Base-by-base conservation (phyloP, 53 echinoderm and acorn worm species). In the Antedon mediterranea region DNA sequence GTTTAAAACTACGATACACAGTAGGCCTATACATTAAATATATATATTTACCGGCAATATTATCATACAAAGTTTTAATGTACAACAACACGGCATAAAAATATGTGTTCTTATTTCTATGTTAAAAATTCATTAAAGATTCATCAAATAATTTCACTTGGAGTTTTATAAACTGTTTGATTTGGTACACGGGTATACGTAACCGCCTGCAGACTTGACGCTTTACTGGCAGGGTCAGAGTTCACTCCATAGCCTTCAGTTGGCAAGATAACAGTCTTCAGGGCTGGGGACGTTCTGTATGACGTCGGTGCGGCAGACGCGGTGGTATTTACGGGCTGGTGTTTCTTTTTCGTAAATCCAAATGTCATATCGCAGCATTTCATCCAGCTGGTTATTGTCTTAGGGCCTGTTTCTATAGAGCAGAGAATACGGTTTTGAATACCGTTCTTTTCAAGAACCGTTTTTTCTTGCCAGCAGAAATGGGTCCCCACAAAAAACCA, bases 381-480 rank as follows among this genome's bases (percentile, higher is more conserved):
- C 76, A 92, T 89, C 97, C 97, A 97, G 28, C 92, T 92, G 81
- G 90, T 89, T 43, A 97, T 89, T 20, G 97, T 97, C 77, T 97
- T n/a, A n/a, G n/a, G n/a, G n/a, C n/a, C n/a, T n/a, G n/a, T n/a
- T n/a, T n/a, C n/a, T n/a, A n/a, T n/a, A n/a, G n/a, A n/a, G n/a
- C n/a, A n/a, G n/a, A n/a, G n/a, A n/a, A n/a, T n/a, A n/a, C n/a
- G n/a, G n/a, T n/a, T n/a, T n/a, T n/a, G n/a, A n/a, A n/a, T n/a
- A n/a, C n/a, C n/a, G n/a, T n/a, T n/a, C n/a, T n/a, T n/a, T n/a
- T n/a, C n/a, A n/a, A n/a, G n/a, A n/a, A n/a, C n/a, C n/a, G n/a
- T n/a, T n/a, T n/a, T n/a, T n/a, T n/a, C n/a, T n/a, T n/a, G n/a
- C n/a, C n/a, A n/a, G n/a, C n/a, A n/a, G n/a, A n/a, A n/a, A n/a